Evolutionary conservation across 1,140 invertebrate species (phyloP).

Genomic region (Leptonema lineaticorne): DNA sequence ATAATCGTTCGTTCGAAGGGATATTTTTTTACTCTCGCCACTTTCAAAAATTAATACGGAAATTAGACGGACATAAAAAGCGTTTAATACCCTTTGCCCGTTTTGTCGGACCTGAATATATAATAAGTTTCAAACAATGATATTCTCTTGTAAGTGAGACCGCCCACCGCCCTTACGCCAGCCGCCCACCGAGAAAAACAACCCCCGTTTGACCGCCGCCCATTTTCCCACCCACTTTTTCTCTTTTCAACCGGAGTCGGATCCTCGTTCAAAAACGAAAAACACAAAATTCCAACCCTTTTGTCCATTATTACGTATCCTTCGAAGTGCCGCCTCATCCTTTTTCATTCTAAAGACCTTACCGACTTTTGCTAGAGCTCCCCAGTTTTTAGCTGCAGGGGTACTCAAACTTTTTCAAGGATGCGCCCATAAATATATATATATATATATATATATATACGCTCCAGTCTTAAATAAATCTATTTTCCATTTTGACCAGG

Average conservation of each 20-base stretch:
- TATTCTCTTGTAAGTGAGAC: constrained; percentile 12
- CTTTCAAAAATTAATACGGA: constrained; percentile 21
- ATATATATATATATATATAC: no score
- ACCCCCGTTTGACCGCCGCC: not conserved
- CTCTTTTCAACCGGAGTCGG: not conserved
- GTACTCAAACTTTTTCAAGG: no score
- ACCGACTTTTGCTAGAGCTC: not conserved
- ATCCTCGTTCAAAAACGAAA: constrained; percentile 17
- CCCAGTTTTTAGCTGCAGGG: no score
- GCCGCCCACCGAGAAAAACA: not conserved
- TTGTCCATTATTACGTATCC: constrained; percentile 22
- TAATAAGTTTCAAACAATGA: constrained; percentile 26
- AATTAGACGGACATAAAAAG: constrained; percentile 23
- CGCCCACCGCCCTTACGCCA: not conserved
- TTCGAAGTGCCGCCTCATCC: not conserved
- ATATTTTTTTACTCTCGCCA: no score
- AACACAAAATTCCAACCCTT: constrained; percentile 19
- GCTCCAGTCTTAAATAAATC: no score
- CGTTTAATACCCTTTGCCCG: constrained; percentile 10
- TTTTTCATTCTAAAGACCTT: not conserved
- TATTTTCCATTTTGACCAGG: no score
- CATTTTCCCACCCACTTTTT: no score
- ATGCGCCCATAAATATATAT: no score
- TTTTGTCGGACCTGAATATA: constrained; percentile 20
- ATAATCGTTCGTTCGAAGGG: not conserved